These are phyloP conservation scores for Porphyrio hochstetteri DNA, from an alignment of 2,113 vertebrate species.

Conservation along the genomic window DNA sequence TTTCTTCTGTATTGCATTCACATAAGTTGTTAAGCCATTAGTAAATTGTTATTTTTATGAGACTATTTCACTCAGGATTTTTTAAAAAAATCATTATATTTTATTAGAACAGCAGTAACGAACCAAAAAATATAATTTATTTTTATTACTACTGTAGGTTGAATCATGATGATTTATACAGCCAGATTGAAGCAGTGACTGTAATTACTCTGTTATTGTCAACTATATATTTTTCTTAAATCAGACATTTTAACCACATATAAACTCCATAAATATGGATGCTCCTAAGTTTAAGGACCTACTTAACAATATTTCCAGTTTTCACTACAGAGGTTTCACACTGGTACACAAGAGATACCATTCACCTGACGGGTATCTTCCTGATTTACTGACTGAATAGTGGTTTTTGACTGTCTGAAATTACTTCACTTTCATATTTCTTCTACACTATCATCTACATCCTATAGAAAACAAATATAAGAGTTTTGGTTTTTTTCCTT, in stretches of 20 bases:
- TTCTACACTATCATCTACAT: background rate
- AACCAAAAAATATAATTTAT: conserved; percentile 78
- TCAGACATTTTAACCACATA: conserved; percentile 60
- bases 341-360: background rate
- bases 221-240: conserved; percentile 73
- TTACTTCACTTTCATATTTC: background rate
- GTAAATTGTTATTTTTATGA: conserved; percentile 76
- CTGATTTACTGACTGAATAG: background rate
- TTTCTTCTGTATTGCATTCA: conserved; percentile 44
- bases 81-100: conserved; percentile 70
- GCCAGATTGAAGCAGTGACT: conserved; percentile 70
- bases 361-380: background rate
- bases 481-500: rapidly evolving
- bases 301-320: background rate
- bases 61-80: conserved; percentile 63
- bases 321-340: background rate
- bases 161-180: conserved; percentile 78
- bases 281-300: conserved; percentile 12
- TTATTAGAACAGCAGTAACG: conserved; percentile 79
- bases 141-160: conserved; percentile 77
- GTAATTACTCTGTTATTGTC: conserved; percentile 76
- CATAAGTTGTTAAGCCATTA: conserved; percentile 39
- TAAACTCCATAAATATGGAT: conserved; percentile 44
- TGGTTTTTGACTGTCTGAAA: background rate
- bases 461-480: background rate